Evolutionary conservation across 1,140 invertebrate species (phyloP).

Genomic region (Trypoxylus dichotomus): DNA sequence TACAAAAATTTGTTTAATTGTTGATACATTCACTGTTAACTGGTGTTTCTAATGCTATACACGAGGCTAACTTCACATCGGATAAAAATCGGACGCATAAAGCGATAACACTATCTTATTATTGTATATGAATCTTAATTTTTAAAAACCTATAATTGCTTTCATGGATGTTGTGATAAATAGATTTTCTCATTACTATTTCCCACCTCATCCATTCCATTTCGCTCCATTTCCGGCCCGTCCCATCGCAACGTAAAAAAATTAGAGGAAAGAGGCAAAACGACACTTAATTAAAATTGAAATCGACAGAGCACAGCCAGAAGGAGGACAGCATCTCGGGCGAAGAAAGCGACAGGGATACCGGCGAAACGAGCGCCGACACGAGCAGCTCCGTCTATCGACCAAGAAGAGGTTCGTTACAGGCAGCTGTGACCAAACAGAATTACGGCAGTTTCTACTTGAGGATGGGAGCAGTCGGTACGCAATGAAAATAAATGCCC

Average conservation of each 20-base stretch:
- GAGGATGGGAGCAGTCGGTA: slow-evolving; percentile 88
- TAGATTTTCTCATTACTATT: background rate
- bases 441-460: slow-evolving; percentile 92
- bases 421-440: slow-evolving; percentile 56
- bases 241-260: background rate
- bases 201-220: background rate
- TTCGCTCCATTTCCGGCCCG: background rate
- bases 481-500: slow-evolving; percentile 48
- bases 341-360: slow-evolving; percentile 47
- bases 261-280: background rate
- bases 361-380: slow-evolving; percentile 54
- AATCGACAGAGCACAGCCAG: slow-evolving; percentile 14
- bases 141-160: too few relatives aligned
- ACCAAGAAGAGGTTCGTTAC: slow-evolving; percentile 57
- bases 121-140: too few relatives aligned
- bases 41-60: too few relatives aligned
- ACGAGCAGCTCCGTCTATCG: slow-evolving; percentile 57
- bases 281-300: slow-evolving; percentile 16
- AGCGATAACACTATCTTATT: too few relatives aligned
- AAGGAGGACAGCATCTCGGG: slow-evolving; percentile 42
- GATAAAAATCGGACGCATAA: too few relatives aligned
- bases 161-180: background rate
- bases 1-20: too few relatives aligned
- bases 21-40: too few relatives aligned
- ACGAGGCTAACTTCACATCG: too few relatives aligned